Evolutionary conservation across 1,140 invertebrate species (phyloP), one percentile per base, ranked within the genome.

Genomic region (Capitella teleta): DNA sequence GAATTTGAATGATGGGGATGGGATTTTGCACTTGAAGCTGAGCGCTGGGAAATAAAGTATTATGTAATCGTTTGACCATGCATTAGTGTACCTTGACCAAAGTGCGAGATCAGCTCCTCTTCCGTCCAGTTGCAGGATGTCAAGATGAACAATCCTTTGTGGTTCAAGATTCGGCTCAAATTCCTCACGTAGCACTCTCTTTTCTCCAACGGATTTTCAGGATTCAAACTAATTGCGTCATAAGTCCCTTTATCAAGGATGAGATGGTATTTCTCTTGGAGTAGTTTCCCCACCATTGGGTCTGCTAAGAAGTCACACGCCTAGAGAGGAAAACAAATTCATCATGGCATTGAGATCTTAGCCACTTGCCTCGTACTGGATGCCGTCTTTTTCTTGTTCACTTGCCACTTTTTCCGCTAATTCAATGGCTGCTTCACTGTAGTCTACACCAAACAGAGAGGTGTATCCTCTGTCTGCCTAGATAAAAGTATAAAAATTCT

Each of bases 71-170:
- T 42, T n/a, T n/a, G n/a, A n/a, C n/a, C n/a, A n/a, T n/a, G n/a
- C n/a, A n/a, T n/a, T n/a, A n/a, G 23, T 5, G 5, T 53, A 62
- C 78, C 61, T 47, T 73, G 63, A 19, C 70, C 61, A 66, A 92
- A 91, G 57, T 87, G 83, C 3, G 74, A 65, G 5, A 79, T 52
- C 23, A 96, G 64, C 70, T 96, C 89, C 1, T 81, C 76, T 60
- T 85, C 80, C 0, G 90, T 94, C 87, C 90, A 95, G 67, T 95
- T 95, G 69, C 91, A 96, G 0, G 90, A 93, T 1, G 89, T 89
- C 49, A 97, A 81, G 5, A 92, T 74, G 52, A 94, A 84, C 28
- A 82, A 63, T 25, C 84, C 83, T 48, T 77, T 60, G 1, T 74
- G 59, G n/a, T 62, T 57, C 21, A 88, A 62, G 47, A 86, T 71